A percentile compares a stretch with the other conserved stretches of the same genome.
Evolutionary conservation across 2,888 invertebrate species (phyloP).

Genomic region (Drosophila mettleri): DNA sequence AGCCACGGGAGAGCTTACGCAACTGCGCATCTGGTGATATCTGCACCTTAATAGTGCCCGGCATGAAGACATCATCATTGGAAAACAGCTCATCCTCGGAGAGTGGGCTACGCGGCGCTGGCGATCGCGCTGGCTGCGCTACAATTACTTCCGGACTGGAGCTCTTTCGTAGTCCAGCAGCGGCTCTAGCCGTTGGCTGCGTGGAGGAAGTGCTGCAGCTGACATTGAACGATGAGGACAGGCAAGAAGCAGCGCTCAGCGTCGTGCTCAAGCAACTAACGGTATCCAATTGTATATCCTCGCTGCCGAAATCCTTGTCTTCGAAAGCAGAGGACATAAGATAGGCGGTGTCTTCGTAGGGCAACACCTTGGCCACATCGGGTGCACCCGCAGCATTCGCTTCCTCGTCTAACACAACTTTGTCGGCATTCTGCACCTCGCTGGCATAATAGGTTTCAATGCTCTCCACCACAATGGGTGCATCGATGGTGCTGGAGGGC

Average conservation of each 20-base stretch:
- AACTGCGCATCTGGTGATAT: slow-evolving; percentile 87
- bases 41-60: slow-evolving; percentile 87
- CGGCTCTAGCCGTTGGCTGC: slow-evolving; percentile 69
- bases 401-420: slow-evolving; percentile 89
- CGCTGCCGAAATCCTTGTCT: slow-evolving; percentile 76
- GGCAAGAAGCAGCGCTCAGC: slow-evolving; percentile 82
- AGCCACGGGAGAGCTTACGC: slow-evolving; percentile 85
- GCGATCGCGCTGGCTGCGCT: slow-evolving; percentile 87
- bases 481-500: slow-evolving; percentile 89
- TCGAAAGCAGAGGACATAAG: slow-evolving; percentile 83
- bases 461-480: slow-evolving; percentile 90
- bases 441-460: slow-evolving; percentile 92
- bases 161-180: slow-evolving; percentile 65
- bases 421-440: slow-evolving; percentile 91
- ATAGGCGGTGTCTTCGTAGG: slow-evolving; percentile 84
- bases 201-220: slow-evolving; percentile 83
- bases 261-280: slow-evolving; percentile 83
- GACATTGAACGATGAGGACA: slow-evolving; percentile 82
- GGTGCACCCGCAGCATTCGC: slow-evolving; percentile 81
- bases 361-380: slow-evolving; percentile 84
- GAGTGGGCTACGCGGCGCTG: slow-evolving; percentile 87
- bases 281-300: slow-evolving; percentile 77
- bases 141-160: slow-evolving; percentile 86
- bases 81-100: slow-evolving; percentile 87
- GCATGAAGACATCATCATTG: slow-evolving; percentile 88